Conservation (phyloP, 2,888 invertebrate genomes). For the Polyommatus iphigenia region DNA sequence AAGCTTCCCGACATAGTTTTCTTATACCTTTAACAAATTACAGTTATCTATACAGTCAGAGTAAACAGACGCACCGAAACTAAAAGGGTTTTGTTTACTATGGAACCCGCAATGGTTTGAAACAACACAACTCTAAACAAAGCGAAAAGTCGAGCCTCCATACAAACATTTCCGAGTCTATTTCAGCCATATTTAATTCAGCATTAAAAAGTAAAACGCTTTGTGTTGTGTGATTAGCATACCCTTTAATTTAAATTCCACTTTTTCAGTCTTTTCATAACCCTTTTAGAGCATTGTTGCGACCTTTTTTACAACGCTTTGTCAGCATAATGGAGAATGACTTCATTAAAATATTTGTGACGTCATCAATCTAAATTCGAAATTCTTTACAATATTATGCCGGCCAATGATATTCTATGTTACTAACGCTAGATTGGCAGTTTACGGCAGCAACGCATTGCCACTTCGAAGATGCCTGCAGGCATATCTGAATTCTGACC, state of each 20-base stretch:
- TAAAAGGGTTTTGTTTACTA: conserved; percentile 35
- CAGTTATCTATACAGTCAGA: conserved; percentile 29
- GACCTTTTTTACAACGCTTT: conserved; percentile 13
- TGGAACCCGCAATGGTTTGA: conserved; percentile 1
- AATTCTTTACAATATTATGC: background rate
- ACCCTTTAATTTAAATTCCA: conserved; percentile 23
- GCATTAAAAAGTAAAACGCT: conserved; percentile 20
- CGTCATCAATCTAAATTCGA: conserved; percentile 8
- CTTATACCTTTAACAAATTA: background rate
- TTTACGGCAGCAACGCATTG: too few species aligned
- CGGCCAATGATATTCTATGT: too few species aligned
- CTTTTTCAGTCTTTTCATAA: conserved; percentile 19
- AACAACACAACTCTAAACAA: conserved; percentile 20
- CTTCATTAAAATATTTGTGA: background rate
- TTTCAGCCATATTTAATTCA: conserved; percentile 15
- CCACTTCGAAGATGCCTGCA: too few species aligned
- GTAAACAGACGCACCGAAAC: conserved; percentile 36
- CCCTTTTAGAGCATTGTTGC: conserved; percentile 16
- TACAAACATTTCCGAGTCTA: conserved; percentile 10
- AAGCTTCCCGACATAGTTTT: background rate
- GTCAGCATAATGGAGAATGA: background rate
- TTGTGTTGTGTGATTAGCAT: conserved; percentile 28
- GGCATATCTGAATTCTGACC: too few species aligned
- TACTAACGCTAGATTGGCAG: too few species aligned
- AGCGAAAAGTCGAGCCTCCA: conserved; percentile 4